A percentile compares a stretch with the other conserved stretches of the same genome.
These are phyloP conservation scores for Trimorus sp. DNA, from an alignment of 2,888 invertebrate genomes.

Conservation along the genomic window DNA sequence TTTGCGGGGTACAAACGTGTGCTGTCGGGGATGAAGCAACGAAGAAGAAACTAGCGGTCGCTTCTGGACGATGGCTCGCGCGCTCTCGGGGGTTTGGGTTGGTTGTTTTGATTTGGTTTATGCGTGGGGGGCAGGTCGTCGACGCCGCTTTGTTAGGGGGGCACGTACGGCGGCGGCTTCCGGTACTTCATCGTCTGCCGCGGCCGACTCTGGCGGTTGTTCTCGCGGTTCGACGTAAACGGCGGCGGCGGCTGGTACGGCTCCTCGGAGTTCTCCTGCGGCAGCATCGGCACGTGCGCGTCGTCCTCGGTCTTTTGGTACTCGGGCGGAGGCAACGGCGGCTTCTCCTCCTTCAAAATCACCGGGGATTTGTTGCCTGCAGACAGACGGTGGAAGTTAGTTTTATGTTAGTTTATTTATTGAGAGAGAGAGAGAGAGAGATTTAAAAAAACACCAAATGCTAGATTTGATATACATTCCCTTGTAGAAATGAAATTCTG, in stretches of 20 bases:
- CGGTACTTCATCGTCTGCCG: slow-evolving; percentile 95
- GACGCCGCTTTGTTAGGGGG: slow-evolving; percentile 88
- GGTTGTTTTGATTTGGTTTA: slow-evolving; percentile 75
- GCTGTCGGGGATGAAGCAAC: not conserved
- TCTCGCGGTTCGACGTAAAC: slow-evolving; percentile 89
- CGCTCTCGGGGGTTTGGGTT: slow-evolving; percentile 49
- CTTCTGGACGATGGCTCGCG: slow-evolving; percentile 52
- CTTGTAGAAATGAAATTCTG: no score
- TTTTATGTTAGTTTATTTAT: no score
- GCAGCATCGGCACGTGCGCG: slow-evolving; percentile 81
- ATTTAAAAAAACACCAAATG: no score
- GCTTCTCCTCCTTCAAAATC: slow-evolving; percentile 97
- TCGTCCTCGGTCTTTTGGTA: slow-evolving; percentile 84
- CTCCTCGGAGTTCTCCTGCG: slow-evolving; percentile 83
- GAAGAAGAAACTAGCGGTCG: slow-evolving; percentile 39
- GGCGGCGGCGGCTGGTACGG: slow-evolving; percentile 96
- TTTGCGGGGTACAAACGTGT: no score
- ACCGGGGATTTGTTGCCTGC: slow-evolving; percentile 93
- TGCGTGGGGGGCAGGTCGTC: slow-evolving; percentile 72
- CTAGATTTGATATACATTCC: no score
- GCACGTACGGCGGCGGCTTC: slow-evolving; percentile 98
- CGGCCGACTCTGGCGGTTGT: slow-evolving; percentile 88
- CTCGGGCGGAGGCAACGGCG: slow-evolving; percentile 93
- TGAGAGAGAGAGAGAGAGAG: no score
- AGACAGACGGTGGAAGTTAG: no score